Evolutionary conservation across 2,888 invertebrate species (phyloP).

Genomic region (Leptinotarsa tumamoca): DNA sequence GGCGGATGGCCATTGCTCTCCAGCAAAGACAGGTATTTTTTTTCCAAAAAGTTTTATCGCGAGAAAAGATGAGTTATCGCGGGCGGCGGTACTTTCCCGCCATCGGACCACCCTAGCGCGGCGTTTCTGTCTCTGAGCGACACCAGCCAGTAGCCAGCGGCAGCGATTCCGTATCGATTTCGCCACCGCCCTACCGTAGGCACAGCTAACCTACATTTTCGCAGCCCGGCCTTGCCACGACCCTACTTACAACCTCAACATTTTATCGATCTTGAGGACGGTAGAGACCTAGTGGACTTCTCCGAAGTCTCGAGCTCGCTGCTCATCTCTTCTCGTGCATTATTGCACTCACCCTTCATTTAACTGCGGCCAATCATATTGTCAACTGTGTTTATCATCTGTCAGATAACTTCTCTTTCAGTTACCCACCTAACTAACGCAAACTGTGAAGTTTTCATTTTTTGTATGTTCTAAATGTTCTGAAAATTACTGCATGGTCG

Average conservation of each 20-base stretch:
- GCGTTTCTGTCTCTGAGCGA: slow-evolving; percentile 31
- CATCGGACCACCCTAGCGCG: slow-evolving; percentile 28
- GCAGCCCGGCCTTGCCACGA: slow-evolving; percentile 51
- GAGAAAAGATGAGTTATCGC: neutral
- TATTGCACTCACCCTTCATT: neutral
- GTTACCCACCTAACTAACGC: neutral
- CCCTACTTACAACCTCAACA: slow-evolving; percentile 45
- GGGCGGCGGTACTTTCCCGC: slow-evolving; percentile 28
- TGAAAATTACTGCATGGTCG: too few species aligned
- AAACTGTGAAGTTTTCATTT: neutral
- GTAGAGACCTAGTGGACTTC: slow-evolving; percentile 24
- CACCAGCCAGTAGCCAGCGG: slow-evolving; percentile 44
- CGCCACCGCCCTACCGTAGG: slow-evolving; percentile 57
- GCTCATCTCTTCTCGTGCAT: slow-evolving; percentile 18
- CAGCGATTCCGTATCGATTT: slow-evolving; percentile 53
- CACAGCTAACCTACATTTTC: slow-evolving; percentile 65
- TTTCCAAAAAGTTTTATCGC: slow-evolving; percentile 34
- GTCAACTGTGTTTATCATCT: slow-evolving; percentile 16
- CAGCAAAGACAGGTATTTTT: slow-evolving; percentile 62
- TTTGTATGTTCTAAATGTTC: too few species aligned
- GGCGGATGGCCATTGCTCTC: slow-evolving; percentile 66
- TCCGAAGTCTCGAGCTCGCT: neutral
- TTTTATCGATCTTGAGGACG: slow-evolving; percentile 55
- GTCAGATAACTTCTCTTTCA: neutral
- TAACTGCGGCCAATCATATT: neutral